Evolutionary conservation across 2,888 invertebrate genomes (phyloP).

Genomic region (Coelogynopora nodosa): DNA sequence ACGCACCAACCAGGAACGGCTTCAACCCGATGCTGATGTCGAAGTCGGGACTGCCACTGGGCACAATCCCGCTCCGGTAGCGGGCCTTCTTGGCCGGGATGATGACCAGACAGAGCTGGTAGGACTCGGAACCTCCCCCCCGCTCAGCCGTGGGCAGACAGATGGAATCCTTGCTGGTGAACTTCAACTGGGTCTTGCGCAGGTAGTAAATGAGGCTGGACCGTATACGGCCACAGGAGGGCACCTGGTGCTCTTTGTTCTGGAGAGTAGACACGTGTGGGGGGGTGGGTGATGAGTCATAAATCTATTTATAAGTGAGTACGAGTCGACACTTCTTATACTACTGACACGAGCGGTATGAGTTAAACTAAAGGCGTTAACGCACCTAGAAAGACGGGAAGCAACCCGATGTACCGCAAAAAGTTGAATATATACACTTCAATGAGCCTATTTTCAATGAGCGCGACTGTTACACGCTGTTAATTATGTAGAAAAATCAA

Average conservation of each 20-base stretch:
- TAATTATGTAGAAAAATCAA: no score
- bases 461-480: no score
- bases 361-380: no score
- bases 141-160: neutral
- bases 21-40: constrained; percentile 62
- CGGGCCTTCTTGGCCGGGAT: constrained; percentile 87
- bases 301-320: no score
- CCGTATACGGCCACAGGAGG: neutral
- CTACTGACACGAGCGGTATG: no score
- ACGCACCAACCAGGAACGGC: neutral
- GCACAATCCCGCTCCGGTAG: constrained; percentile 85
- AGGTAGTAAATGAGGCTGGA: neutral
- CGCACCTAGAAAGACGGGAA: no score
- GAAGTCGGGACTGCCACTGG: constrained; percentile 83
- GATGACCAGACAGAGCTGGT: constrained; percentile 74
- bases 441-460: no score
- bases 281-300: no score
- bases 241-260: neutral
- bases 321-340: no score
- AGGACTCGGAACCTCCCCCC: neutral
- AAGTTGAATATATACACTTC: no score
- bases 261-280: no score
- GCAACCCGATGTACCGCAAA: no score
- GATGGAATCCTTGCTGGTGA: neutral
- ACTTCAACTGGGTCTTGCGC: neutral